Evolutionary conservation across 2,888 invertebrate species (phyloP).

Genomic region (Pyrocoelia pectoralis): DNA sequence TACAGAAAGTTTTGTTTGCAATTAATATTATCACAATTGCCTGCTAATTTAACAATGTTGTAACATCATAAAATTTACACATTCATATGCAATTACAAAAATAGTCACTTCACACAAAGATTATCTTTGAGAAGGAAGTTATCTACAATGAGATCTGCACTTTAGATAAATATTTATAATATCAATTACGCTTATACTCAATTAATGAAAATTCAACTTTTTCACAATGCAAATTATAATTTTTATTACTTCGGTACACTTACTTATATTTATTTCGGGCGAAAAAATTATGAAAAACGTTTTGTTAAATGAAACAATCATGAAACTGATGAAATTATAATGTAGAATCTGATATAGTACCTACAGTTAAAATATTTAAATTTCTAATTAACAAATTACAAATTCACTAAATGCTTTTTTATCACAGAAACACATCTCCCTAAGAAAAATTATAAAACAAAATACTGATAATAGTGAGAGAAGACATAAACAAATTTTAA

Average conservation of each 20-base stretch:
- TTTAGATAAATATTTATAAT: constrained; percentile 28
- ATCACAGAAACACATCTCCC: too few relatives aligned
- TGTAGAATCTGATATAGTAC: too few relatives aligned
- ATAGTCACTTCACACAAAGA: constrained; percentile 37
- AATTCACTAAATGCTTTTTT: too few relatives aligned
- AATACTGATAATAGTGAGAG: too few relatives aligned
- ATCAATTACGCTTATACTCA: constrained; percentile 21
- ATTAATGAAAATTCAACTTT: constrained; percentile 5
- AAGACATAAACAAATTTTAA: too few relatives aligned
- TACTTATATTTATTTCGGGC: constrained; percentile 2
- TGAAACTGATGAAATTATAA: too few relatives aligned
- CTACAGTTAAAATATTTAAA: too few relatives aligned
- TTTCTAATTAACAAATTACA: too few relatives aligned
- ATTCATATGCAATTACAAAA: constrained; percentile 37
- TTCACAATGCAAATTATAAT: constrained; percentile 12
- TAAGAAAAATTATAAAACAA: too few relatives aligned
- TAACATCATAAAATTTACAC: constrained; percentile 27
- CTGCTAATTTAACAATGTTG: constrained; percentile 50
- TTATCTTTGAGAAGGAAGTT: constrained; percentile 32
- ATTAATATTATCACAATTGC: constrained; percentile 55
- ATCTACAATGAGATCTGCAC: constrained; percentile 36
- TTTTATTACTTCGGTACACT: neutral
- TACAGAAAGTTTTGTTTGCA: constrained; percentile 33
- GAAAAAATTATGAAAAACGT: constrained; percentile 3
- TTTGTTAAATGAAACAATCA: neutral